phyloP scores from a whole-genome alignment of 2,888 invertebrate species.

The Pammene fasciana region DNA sequence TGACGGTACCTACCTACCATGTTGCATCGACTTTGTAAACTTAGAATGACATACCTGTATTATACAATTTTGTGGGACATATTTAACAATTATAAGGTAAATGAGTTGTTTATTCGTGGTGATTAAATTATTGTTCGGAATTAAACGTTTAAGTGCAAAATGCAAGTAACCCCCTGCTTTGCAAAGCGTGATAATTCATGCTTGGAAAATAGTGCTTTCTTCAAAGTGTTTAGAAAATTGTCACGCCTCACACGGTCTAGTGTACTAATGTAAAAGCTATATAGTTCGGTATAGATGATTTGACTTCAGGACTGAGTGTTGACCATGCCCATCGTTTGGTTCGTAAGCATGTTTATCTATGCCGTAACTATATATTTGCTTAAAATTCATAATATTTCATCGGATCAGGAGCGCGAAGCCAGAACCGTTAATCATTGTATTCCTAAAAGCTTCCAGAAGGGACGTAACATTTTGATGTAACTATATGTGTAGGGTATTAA shows the following conservation, averaged over 20 bases:
- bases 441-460: conserved; percentile 75
- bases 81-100: neutral
- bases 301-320: conserved; percentile 64
- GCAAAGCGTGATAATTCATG: conserved; percentile 79
- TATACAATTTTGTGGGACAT: neutral
- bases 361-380: conserved; percentile 67
- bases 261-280: conserved; percentile 65
- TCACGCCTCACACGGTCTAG: conserved; percentile 77
- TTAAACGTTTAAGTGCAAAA: conserved; percentile 45
- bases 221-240: conserved; percentile 57
- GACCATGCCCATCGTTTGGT: conserved; percentile 77
- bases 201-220: conserved; percentile 71
- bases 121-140: conserved; percentile 43
- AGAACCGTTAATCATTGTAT: conserved; percentile 61
- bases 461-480: conserved; percentile 72
- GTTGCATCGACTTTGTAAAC: conserved; percentile 5
- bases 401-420: conserved; percentile 61
- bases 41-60: conserved; percentile 2
- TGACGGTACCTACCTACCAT: neutral
- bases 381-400: conserved; percentile 66
- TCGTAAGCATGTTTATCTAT: conserved; percentile 59
- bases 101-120: no score
- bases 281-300: conserved; percentile 64
- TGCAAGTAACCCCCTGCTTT: conserved; percentile 78
- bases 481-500: conserved; percentile 75